Evolutionary conservation across 2,797 vertebrate species (phyloP).

Genomic region (Chiloscyllium punctatum): DNA sequence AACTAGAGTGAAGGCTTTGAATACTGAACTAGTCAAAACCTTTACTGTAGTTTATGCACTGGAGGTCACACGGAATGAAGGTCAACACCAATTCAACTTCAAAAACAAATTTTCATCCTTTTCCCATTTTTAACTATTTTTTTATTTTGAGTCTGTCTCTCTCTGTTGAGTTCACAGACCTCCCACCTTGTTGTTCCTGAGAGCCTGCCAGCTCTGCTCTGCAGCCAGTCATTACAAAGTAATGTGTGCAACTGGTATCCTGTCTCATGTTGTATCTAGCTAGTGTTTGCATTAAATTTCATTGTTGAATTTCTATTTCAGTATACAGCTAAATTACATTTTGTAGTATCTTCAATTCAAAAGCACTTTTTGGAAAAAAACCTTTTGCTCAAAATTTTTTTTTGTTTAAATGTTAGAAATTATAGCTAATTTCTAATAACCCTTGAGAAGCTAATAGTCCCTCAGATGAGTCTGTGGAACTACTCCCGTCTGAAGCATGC

Average conservation of each 20-base stretch:
- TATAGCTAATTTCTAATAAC: no score
- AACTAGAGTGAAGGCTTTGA: background rate
- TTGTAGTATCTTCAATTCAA: background rate
- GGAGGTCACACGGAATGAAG: no score
- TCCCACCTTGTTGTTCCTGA: background rate
- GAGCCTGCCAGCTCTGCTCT: background rate
- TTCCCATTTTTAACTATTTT: background rate
- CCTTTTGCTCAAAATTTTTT: background rate
- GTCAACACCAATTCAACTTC: no score
- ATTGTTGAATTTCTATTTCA: background rate
- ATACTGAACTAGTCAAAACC: no score
- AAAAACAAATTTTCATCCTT: no score
- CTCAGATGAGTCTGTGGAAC: background rate
- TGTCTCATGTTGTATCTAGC: background rate
- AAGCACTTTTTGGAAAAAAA: background rate
- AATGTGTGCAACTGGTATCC: background rate
- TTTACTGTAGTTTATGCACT: no score
- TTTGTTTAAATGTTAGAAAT: no score
- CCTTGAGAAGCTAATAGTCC: no score
- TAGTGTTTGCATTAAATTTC: background rate
- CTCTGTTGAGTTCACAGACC: background rate
- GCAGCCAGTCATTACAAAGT: background rate
- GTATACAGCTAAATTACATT: background rate
- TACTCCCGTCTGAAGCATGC: background rate
- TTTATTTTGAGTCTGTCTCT: background rate